Conservation (phyloP, 2,888 invertebrate species). For the Hypomecis atomaria region DNA sequence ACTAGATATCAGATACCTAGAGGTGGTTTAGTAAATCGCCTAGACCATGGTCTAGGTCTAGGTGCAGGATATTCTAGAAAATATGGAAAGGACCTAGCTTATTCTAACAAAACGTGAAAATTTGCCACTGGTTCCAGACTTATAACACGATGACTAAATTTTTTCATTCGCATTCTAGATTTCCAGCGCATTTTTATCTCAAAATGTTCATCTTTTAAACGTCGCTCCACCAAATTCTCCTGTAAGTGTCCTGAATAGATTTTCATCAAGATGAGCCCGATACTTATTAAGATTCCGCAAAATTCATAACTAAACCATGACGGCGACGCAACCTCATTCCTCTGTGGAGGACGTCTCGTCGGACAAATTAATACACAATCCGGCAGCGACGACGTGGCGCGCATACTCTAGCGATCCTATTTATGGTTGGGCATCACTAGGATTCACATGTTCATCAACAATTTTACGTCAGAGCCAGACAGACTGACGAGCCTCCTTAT, state of each 20-base stretch:
- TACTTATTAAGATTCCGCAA: slow-evolving; percentile 14
- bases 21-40: too few relatives aligned
- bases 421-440: slow-evolving; percentile 4
- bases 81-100: too few relatives aligned
- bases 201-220: neutral
- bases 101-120: too few relatives aligned
- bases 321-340: slow-evolving; percentile 17
- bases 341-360: slow-evolving; percentile 23
- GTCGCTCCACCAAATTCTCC: neutral
- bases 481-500: too few relatives aligned
- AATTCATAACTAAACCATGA: slow-evolving; percentile 19
- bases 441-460: neutral
- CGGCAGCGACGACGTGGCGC: slow-evolving; percentile 14
- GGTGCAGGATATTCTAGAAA: too few relatives aligned
- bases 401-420: slow-evolving; percentile 16
- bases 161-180: neutral
- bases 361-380: slow-evolving; percentile 28
- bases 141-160: too few relatives aligned
- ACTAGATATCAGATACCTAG: too few relatives aligned
- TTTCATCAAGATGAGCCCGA: slow-evolving; percentile 4
- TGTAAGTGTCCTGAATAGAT: neutral
- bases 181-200: neutral
- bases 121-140: too few relatives aligned
- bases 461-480: too few relatives aligned
- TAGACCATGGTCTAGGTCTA: too few relatives aligned